These are phyloP conservation scores for Gastracanthus pulcherrimus DNA, from an alignment of 2,888 invertebrate genomes.

Conservation along the genomic window DNA sequence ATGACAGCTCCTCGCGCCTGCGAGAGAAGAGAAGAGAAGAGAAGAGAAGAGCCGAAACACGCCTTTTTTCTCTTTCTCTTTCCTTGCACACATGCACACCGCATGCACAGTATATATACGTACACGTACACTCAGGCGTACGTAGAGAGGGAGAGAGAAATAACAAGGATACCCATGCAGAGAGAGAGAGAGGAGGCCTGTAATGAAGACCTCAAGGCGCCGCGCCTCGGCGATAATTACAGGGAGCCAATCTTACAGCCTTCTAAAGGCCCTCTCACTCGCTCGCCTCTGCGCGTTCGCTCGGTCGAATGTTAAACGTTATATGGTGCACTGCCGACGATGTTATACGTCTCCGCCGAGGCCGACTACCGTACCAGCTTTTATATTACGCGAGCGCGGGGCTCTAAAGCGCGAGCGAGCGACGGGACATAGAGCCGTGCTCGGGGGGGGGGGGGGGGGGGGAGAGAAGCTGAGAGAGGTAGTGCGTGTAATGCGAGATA, in stretches of 20 bases:
- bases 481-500: no score
- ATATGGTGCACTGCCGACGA: conserved; percentile 64
- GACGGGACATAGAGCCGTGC: background rate
- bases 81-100: background rate
- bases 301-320: conserved; percentile 76
- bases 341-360: conserved; percentile 57
- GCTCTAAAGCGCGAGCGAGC: conserved; percentile 48
- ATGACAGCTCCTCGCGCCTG: conserved; percentile 65
- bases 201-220: conserved; percentile 78
- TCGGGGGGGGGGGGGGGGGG: no score
- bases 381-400: conserved; percentile 53
- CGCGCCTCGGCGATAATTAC: conserved; percentile 77
- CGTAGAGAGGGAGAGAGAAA: background rate
- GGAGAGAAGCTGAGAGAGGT: no score
- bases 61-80: conserved; percentile 37
- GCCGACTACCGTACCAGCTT: conserved; percentile 49
- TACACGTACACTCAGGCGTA: background rate
- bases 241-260: conserved; percentile 77
- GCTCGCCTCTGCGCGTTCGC: background rate
- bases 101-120: background rate
- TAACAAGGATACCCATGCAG: conserved; percentile 11
- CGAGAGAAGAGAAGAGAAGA: conserved; percentile 33
- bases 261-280: conserved; percentile 71
- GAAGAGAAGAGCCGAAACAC: conserved; percentile 55
- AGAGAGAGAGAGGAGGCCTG: conserved; percentile 58